phyloP scores from a whole-genome alignment of 2,113 vertebrate genomes.

The Trichechus manatus region DNA sequence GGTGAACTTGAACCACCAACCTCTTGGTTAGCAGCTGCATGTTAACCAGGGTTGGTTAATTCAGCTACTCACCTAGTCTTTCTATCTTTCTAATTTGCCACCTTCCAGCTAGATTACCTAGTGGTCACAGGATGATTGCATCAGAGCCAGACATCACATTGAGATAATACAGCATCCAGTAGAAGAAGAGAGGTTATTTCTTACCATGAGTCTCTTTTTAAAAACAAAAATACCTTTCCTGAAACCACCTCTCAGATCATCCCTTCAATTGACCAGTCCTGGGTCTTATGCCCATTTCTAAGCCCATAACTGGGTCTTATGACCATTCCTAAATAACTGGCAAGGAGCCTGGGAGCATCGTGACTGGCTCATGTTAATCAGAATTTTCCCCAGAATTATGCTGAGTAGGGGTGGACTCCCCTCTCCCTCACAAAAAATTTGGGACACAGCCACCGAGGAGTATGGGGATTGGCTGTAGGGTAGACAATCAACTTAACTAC shows the following conservation, averaged over 20 bases:
- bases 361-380: neutral
- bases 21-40: too few relatives aligned
- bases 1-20: too few relatives aligned
- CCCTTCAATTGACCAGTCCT: neutral
- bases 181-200: neutral
- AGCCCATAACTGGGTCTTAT: neutral
- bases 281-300: neutral
- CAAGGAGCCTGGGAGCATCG: neutral
- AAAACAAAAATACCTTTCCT: neutral
- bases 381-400: neutral
- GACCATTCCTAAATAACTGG: neutral
- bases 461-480: neutral
- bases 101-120: neutral
- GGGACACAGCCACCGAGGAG: neutral
- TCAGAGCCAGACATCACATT: neutral
- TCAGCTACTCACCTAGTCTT: neutral
- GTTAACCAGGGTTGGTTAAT: neutral
- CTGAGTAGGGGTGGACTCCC: neutral
- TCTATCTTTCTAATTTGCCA: neutral
- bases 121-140: neutral
- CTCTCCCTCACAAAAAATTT: neutral
- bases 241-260: neutral
- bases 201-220: neutral
- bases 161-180: neutral
- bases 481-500: neutral